Evolutionary conservation across 92 coral and sea anemone genomes (phyloP), one percentile per base, ranked within the genome.

Genomic region (Metridium senile): DNA sequence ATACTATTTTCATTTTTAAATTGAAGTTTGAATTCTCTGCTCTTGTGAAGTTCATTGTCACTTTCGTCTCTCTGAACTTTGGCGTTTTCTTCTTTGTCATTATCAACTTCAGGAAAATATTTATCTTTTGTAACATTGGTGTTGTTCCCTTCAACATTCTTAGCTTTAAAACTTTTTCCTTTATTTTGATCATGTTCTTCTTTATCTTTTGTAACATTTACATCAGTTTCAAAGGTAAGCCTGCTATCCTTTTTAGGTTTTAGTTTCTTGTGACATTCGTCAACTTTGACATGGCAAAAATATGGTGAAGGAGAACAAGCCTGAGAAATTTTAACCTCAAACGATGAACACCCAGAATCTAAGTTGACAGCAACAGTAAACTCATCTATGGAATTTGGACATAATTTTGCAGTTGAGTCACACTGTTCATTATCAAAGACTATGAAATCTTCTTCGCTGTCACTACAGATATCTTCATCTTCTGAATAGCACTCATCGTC

Each of bases 361-460:
- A 69, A 25, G 31, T 39, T 28, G 27, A 71, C 33, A 25, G 76
- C 32, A 0, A 71, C 46, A 54, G 64, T 20, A 18, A 71, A 1
- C 29, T 71, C 29, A 54, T 71, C 76, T 6, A 39, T 22, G 0
- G 76, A 52, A 29, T 45, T 39, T 26, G 58, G 17, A 18, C 58
- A 71, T 20, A 71, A 58, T 25, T 45, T 27, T 11, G 22, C 35
- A 25, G 26, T 30, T 26, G 22, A 10, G 11, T 23, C 22, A 59
- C 76, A 71, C 2, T 61, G 27, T 18, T 21, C 47, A 0, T 66
- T 27, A 33, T 78, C 82, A 68, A 78, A 78, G 0, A 68, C 74
- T 7, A 78, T 78, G 13, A 78, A 78, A 16, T 78, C 82, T 64
- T 76, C 81, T 18, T 76, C 81, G 20, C 63, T 52, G 33, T 29